Conservation (phyloP, 2,888 invertebrate species). For the Rhingia campestris region DNA sequence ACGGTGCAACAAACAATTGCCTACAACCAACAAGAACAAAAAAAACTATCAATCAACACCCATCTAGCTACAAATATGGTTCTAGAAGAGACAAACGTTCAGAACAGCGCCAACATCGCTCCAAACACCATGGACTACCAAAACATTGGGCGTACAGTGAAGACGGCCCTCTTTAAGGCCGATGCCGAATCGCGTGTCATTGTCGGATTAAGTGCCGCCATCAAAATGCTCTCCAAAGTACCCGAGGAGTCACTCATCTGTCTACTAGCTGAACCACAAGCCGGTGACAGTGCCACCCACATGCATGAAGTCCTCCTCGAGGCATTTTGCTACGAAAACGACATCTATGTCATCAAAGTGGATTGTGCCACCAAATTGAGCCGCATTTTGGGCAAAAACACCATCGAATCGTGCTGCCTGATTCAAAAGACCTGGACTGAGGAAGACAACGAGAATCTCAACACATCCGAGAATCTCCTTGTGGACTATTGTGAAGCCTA, state of each 20-base stretch:
- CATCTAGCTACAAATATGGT: conserved; percentile 69
- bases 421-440: conserved; percentile 82
- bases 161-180: conserved; percentile 80
- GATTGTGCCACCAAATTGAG: conserved; percentile 84
- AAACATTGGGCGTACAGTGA: conserved; percentile 81
- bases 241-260: conserved; percentile 87
- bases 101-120: conserved; percentile 60
- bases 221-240: conserved; percentile 81
- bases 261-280: conserved; percentile 87
- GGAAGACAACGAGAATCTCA: conserved; percentile 83
- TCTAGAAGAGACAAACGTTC: conserved; percentile 69
- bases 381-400: conserved; percentile 84
- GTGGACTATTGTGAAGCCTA: conserved; percentile 88
- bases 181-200: conserved; percentile 82
- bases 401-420: conserved; percentile 83
- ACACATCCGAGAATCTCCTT: conserved; percentile 86
- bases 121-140: conserved; percentile 77
- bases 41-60: conserved; percentile 48
- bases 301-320: conserved; percentile 90
- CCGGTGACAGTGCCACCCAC: conserved; percentile 89
- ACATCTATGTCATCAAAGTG: conserved; percentile 89
- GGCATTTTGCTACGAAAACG: conserved; percentile 91
- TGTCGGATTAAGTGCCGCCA: conserved; percentile 81
- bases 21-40: conserved; percentile 21
- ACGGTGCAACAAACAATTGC: conserved; percentile 71